phyloP scores from a whole-genome alignment of 2,113 vertebrate genomes.

The Xyrauchen texanus region DNA sequence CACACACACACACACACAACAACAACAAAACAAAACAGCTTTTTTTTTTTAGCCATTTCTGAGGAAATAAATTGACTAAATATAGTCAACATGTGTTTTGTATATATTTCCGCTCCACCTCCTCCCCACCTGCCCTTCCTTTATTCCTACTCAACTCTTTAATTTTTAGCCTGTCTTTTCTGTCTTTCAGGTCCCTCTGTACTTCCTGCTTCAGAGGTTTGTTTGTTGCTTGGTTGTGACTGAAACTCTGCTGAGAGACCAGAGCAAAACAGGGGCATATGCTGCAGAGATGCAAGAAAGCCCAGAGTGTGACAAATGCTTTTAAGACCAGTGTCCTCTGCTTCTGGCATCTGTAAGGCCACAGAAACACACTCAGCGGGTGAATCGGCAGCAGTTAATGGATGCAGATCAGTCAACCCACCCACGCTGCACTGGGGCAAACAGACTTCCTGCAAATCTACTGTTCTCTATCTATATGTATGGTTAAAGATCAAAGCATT shows the following conservation, averaged over 20 bases:
- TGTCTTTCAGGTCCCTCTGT: background rate
- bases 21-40: no score
- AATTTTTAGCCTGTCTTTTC: background rate
- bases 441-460: background rate
- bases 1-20: no score
- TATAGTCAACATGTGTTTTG: no score
- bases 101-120: no score
- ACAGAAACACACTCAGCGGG: slow-evolving; percentile 6
- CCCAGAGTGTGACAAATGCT: slow-evolving; percentile 25
- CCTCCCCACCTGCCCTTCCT: background rate
- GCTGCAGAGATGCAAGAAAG: slow-evolving; percentile 15
- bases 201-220: background rate
- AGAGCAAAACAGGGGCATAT: background rate
- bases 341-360: background rate
- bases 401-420: slow-evolving; percentile 3
- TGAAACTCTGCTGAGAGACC: slow-evolving; percentile 2
- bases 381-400: background rate
- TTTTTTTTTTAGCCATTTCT: no score
- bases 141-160: background rate
- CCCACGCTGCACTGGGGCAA: slow-evolving; percentile 10
- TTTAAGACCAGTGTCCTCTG: background rate
- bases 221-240: slow-evolving; percentile 20
- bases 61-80: no score
- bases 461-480: background rate
- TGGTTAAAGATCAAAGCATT: background rate